A percentile compares a stretch with the other conserved stretches of the same genome.
phyloP scores from a whole-genome alignment of 2,113 vertebrate genomes.

The Tychaedon coryphoeus region DNA sequence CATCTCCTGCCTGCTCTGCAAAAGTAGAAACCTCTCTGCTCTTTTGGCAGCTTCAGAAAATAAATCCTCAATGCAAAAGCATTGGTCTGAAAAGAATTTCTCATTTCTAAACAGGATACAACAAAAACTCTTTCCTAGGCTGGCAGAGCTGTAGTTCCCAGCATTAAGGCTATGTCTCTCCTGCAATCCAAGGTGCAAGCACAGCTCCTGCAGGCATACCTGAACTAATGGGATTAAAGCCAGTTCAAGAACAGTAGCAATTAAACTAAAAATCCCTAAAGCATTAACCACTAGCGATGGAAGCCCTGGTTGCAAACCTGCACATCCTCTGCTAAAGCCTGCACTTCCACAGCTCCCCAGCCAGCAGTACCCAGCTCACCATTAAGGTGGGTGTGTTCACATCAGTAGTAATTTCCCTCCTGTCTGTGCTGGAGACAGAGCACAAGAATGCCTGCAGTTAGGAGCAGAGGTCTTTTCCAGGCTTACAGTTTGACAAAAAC shows the following conservation, averaged over 20 bases:
- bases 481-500: background rate
- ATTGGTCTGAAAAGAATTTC: background rate
- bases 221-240: conserved; percentile 40
- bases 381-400: background rate
- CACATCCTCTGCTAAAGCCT: conserved; percentile 45
- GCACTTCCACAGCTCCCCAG: conserved; percentile 12
- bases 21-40: background rate
- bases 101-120: conserved; percentile 13
- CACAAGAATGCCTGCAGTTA: background rate
- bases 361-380: background rate
- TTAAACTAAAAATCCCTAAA: conserved; percentile 55
- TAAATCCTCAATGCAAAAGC: conserved; percentile 6
- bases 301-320: conserved; percentile 23
- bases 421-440: background rate
- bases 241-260: conserved; percentile 39
- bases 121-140: background rate
- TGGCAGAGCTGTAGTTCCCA: conserved; percentile 35
- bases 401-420: background rate
- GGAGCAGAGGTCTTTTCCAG: background rate
- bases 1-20: background rate
- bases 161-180: background rate
- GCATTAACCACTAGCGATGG: background rate
- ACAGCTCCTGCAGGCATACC: conserved; percentile 48
- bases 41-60: background rate
- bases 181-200: background rate